phyloP scores from a whole-genome alignment of 2,888 invertebrate species.

The Meteorus cinctellus region DNA sequence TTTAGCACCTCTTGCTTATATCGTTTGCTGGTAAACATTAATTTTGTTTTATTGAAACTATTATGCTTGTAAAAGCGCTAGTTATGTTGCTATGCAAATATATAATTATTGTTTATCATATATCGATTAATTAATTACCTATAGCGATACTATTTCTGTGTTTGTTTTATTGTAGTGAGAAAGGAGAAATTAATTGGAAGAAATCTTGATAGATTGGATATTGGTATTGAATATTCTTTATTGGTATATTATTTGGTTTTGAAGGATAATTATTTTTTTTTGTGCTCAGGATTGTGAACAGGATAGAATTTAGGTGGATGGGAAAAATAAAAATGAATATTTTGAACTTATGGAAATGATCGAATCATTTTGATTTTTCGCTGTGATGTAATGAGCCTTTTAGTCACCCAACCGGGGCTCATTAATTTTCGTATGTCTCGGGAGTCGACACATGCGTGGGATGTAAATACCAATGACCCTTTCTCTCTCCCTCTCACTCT shows the following conservation, averaged over 20 bases:
- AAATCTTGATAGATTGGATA: too few relatives aligned
- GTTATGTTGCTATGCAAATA: background rate
- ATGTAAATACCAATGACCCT: slow-evolving; percentile 43
- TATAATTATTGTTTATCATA: background rate
- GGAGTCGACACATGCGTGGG: slow-evolving; percentile 51
- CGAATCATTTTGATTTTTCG: slow-evolving; percentile 1
- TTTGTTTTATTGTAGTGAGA: too few relatives aligned
- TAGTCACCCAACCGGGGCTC: slow-evolving; percentile 39
- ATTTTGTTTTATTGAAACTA: slow-evolving; percentile 32
- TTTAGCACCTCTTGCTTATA: slow-evolving; percentile 48
- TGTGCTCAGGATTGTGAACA: too few relatives aligned
- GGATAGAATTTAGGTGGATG: background rate
- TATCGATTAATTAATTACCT: background rate
- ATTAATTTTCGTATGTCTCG: slow-evolving; percentile 42
- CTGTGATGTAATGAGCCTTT: slow-evolving; percentile 40
- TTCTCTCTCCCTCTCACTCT: slow-evolving; percentile 49
- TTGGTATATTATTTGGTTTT: too few relatives aligned
- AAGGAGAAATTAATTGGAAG: too few relatives aligned
- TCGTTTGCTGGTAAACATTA: slow-evolving; percentile 18
- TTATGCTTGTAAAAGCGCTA: background rate
- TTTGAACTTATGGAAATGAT: background rate
- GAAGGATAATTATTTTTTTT: too few relatives aligned
- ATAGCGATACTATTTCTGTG: too few relatives aligned
- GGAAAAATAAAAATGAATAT: background rate
- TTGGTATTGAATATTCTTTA: too few relatives aligned